Conservation (phyloP, 2,797 vertebrate species). For the Heliangelus exortis region DNA sequence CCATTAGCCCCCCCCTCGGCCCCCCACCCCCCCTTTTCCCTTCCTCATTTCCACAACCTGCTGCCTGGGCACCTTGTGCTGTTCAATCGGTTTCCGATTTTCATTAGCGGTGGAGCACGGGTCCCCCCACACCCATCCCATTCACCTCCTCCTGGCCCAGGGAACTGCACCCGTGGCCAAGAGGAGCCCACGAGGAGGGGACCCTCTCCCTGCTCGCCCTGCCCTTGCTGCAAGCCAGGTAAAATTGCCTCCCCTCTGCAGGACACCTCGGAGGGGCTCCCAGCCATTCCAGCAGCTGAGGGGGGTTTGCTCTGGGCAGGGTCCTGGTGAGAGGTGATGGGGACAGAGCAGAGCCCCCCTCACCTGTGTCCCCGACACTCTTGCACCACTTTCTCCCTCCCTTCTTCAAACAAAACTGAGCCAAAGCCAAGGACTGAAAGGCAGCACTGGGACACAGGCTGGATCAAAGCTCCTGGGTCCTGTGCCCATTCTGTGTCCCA, state of each 20-base stretch:
- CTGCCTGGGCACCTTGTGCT: conserved; percentile 80
- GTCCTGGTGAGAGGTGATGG: neutral
- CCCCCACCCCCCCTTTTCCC: conserved; percentile 28
- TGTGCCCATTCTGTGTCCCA: rapidly evolving
- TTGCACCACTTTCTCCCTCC: neutral
- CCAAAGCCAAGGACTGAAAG: neutral
- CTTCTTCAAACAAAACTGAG: neutral
- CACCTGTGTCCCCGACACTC: neutral
- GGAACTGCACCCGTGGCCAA: neutral
- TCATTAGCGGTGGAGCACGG: conserved; percentile 75
- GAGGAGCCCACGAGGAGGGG: neutral
- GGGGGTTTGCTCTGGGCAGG: neutral
- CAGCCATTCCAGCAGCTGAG: neutral
- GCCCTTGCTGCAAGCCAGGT: rapidly evolving
- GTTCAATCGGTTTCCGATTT: conserved; percentile 80
- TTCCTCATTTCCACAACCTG: conserved; percentile 79
- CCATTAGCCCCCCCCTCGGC: conserved; percentile 74
- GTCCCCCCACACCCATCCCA: conserved; percentile 15
- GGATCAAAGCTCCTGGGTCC: neutral
- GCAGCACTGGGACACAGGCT: neutral
- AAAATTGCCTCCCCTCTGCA: neutral
- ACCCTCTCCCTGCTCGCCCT: neutral
- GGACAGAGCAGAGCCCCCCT: neutral
- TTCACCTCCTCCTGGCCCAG: neutral
- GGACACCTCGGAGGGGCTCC: neutral